These are phyloP conservation scores for Anser brachyrhynchus DNA, from an alignment of 2,113 vertebrate species.

Conservation along the genomic window DNA sequence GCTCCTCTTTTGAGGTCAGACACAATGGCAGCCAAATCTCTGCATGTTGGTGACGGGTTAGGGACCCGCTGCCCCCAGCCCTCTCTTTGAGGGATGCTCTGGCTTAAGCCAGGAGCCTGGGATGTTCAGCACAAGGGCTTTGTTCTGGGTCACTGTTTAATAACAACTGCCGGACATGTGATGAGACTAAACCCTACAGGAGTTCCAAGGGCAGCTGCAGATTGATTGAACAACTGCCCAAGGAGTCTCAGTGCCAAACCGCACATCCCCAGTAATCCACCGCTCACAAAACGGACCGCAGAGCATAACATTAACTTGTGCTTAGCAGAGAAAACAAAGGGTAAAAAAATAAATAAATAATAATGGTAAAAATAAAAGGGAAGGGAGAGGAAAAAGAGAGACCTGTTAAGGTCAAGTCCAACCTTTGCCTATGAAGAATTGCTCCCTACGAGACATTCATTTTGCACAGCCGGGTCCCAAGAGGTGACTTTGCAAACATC, in stretches of 20 bases:
- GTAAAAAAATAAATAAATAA: not conserved
- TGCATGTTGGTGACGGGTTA: not conserved
- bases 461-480: not conserved
- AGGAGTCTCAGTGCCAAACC: not conserved
- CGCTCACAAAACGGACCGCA: accelerated
- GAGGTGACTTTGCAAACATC: not conserved
- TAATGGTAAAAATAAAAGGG: not conserved
- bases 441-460: constrained; percentile 8
- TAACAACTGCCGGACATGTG: not conserved
- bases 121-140: constrained; percentile 29
- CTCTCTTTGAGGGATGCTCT: not conserved
- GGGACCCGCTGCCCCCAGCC: not conserved
- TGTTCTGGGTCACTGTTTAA: constrained; percentile 38
- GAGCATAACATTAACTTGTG: not conserved
- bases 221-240: constrained; percentile 22
- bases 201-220: constrained; percentile 17
- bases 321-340: not conserved
- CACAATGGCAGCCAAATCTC: constrained; percentile 24
- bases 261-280: not conserved
- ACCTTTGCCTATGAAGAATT: constrained; percentile 3
- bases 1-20: constrained; percentile 10
- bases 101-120: not conserved
- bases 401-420: not conserved
- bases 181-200: constrained; percentile 26
- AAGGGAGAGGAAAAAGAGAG: not conserved